These are phyloP conservation scores for Toxotes lorentzi DNA, from an alignment of 2,797 vertebrate genomes.

Conservation along the genomic window DNA sequence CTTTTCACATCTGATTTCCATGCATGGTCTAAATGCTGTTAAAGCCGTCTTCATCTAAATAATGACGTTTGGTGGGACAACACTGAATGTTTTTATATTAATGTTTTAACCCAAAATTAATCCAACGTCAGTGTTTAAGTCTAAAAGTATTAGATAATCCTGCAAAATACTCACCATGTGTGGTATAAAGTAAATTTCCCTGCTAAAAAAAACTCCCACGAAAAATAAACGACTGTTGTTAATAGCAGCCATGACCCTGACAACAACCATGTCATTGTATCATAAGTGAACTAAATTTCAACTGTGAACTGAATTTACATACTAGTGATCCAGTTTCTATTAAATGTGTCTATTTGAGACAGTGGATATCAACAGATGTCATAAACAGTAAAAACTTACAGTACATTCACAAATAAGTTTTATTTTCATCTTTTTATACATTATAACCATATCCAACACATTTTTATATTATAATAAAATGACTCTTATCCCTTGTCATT, in stretches of 20 bases:
- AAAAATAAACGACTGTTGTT: neutral
- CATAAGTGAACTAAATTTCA: neutral
- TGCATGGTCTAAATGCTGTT: too few species aligned
- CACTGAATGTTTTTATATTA: neutral
- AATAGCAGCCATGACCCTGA: neutral
- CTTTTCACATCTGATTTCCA: neutral
- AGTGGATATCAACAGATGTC: too few species aligned
- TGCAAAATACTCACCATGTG: neutral
- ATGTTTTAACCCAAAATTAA: neutral
- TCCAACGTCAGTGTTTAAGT: neutral
- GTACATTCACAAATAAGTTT: slow-evolving; percentile 87
- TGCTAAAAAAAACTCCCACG: neutral
- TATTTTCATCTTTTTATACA: slow-evolving; percentile 86
- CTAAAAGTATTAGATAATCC: neutral
- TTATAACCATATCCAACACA: slow-evolving; percentile 86
- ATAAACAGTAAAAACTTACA: slow-evolving; percentile 29
- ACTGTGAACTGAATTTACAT: neutral
- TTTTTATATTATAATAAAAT: slow-evolving; percentile 87
- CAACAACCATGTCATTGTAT: neutral
- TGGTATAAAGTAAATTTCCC: neutral
- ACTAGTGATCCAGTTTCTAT: neutral
- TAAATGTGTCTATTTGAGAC: neutral
- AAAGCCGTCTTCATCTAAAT: too few species aligned
- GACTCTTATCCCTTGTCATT: slow-evolving; percentile 82
- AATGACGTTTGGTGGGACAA: too few species aligned